phyloP scores from a whole-genome alignment of 2,113 vertebrate species.

The Camelus dromedarius region DNA sequence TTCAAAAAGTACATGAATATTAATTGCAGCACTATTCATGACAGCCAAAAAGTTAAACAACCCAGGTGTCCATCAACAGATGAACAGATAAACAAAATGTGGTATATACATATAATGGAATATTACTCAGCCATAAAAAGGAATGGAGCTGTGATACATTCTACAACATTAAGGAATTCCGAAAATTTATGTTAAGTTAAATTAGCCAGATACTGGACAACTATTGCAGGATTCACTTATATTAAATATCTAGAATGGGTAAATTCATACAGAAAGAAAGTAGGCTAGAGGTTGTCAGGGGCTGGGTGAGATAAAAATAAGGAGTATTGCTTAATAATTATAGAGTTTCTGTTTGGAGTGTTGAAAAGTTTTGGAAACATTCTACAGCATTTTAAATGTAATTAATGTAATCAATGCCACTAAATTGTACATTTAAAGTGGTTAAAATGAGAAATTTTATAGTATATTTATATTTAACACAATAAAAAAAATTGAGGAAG shows the following conservation, averaged over 20 bases:
- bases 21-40: not conserved
- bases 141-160: not conserved
- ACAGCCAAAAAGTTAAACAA: not conserved
- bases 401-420: not conserved
- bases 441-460: not conserved
- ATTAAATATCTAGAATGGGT: not conserved
- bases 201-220: not conserved
- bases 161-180: not conserved
- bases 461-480: not conserved
- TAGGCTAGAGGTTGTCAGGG: not conserved
- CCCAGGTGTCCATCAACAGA: not conserved
- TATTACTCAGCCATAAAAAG: not conserved
- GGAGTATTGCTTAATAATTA: not conserved
- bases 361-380: not conserved
- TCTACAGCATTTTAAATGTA: not conserved
- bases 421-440: not conserved
- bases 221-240: not conserved
- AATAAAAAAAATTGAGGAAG: constrained; percentile 17
- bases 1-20: not conserved
- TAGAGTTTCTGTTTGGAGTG: not conserved
- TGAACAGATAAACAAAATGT: not conserved
- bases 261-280: not conserved
- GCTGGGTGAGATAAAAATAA: not conserved
- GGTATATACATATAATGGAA: not conserved
- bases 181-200: not conserved